Evolutionary conservation across 2,888 invertebrate species (phyloP).

Genomic region (Drosophila austrosaltans): DNA sequence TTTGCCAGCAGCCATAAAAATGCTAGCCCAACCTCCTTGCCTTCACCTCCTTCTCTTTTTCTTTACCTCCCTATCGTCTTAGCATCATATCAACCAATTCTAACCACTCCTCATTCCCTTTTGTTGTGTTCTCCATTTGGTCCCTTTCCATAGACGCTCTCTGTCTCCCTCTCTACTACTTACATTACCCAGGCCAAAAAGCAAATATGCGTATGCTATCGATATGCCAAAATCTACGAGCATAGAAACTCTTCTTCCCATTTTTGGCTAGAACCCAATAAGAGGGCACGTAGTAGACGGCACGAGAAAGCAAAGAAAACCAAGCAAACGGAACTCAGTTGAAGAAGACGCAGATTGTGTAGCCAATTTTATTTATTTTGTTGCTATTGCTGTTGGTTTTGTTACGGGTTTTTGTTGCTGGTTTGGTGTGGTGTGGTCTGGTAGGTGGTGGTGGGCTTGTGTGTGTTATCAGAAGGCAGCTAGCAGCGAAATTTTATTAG

Average conservation of each 20-base stretch:
- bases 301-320: slow-evolving; percentile 11
- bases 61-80: neutral
- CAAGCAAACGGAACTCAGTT: slow-evolving; percentile 7
- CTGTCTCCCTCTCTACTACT: neutral
- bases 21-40: slow-evolving; percentile 3
- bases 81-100: too few species aligned
- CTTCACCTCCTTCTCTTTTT: neutral
- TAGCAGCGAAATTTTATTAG: slow-evolving; percentile 69
- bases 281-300: slow-evolving; percentile 15
- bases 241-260: slow-evolving; percentile 30
- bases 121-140: neutral
- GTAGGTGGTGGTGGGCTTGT: slow-evolving; percentile 22
- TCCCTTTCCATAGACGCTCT: too few species aligned
- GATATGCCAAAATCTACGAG: slow-evolving; percentile 72
- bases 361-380: slow-evolving; percentile 57
- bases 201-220: slow-evolving; percentile 64
- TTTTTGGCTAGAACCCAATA: slow-evolving; percentile 36
- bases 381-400: slow-evolving; percentile 16
- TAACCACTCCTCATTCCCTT: neutral
- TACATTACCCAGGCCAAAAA: slow-evolving; percentile 24
- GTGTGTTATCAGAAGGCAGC: slow-evolving; percentile 54
- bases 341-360: slow-evolving; percentile 11
- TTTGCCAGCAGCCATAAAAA: slow-evolving; percentile 76
- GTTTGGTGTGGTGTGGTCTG: slow-evolving; percentile 19
- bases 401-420: neutral